Evolutionary conservation across 1,140 invertebrate species (phyloP).

Genomic region (Sycophaga agraensis): DNA sequence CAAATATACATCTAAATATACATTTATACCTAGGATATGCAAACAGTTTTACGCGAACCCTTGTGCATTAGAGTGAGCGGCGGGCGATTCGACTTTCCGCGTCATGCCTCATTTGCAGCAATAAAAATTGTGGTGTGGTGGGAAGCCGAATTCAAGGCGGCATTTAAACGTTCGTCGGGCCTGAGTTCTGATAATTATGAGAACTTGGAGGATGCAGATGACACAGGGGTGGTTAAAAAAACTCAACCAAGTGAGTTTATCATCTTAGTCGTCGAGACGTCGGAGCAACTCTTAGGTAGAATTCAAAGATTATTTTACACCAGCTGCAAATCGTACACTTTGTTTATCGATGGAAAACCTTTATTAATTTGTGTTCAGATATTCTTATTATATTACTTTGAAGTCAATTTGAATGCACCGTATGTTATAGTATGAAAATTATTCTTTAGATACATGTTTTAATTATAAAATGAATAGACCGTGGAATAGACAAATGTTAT

Average conservation of each 20-base stretch:
- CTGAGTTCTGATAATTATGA: conserved; percentile 40
- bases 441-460: too few relatives aligned
- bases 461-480: too few relatives aligned
- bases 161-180: conserved; percentile 60
- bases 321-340: too few relatives aligned
- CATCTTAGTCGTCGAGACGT: conserved; percentile 67
- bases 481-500: too few relatives aligned
- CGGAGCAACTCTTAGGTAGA: conserved; percentile 63
- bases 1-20: too few relatives aligned
- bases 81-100: conserved; percentile 75
- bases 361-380: too few relatives aligned
- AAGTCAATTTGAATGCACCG: too few relatives aligned
- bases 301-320: too few relatives aligned
- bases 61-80: conserved; percentile 73
- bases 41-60: conserved; percentile 73
- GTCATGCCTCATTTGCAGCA: conserved; percentile 76
- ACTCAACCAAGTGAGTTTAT: conserved; percentile 74
- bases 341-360: too few relatives aligned
- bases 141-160: conserved; percentile 68
- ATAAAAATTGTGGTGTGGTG: conserved; percentile 78
- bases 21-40: conserved; percentile 62
- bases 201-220: conserved; percentile 24
- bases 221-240: conserved; percentile 65
- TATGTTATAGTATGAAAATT: too few relatives aligned
- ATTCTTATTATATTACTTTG: too few relatives aligned